These are phyloP conservation scores for Montipora sp. DNA, from an alignment of 64 coral and sea anemone species.

Conservation along the genomic window DNA sequence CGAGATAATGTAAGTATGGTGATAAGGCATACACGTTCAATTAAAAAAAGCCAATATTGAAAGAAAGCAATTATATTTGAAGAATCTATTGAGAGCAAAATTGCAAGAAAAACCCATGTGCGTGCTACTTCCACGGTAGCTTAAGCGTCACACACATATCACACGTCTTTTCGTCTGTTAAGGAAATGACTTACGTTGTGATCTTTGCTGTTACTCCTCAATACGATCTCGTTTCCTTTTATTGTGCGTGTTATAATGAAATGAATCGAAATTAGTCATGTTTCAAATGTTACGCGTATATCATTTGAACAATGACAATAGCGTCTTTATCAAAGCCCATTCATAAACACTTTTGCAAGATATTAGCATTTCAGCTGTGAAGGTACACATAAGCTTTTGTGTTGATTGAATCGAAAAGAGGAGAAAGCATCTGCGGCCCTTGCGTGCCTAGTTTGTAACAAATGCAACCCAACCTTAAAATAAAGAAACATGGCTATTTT, in stretches of 20 bases:
- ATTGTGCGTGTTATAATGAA: neutral
- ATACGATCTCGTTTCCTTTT: neutral
- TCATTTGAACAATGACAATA: neutral
- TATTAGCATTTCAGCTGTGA: neutral
- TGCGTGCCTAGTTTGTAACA: neutral
- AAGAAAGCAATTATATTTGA: too few species aligned
- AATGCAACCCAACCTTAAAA: neutral
- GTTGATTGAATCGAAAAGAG: neutral
- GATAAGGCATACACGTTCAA: too few species aligned
- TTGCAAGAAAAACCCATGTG: too few species aligned
- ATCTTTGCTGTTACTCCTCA: too few species aligned
- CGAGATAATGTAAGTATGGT: too few species aligned
- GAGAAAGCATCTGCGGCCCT: conserved; percentile 6
- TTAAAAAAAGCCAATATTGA: too few species aligned
- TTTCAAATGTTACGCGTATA: neutral
- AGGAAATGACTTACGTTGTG: too few species aligned
- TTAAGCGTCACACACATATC: too few species aligned
- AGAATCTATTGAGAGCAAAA: too few species aligned
- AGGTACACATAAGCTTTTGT: neutral
- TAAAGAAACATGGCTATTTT: neutral
- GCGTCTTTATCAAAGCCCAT: neutral
- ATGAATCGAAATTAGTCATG: neutral
- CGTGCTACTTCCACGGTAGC: too few species aligned
- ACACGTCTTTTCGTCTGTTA: too few species aligned
- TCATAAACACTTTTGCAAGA: neutral